These are phyloP conservation scores for Scaptomyza montana DNA, from an alignment of 1,140 invertebrate species.

Conservation along the genomic window DNA sequence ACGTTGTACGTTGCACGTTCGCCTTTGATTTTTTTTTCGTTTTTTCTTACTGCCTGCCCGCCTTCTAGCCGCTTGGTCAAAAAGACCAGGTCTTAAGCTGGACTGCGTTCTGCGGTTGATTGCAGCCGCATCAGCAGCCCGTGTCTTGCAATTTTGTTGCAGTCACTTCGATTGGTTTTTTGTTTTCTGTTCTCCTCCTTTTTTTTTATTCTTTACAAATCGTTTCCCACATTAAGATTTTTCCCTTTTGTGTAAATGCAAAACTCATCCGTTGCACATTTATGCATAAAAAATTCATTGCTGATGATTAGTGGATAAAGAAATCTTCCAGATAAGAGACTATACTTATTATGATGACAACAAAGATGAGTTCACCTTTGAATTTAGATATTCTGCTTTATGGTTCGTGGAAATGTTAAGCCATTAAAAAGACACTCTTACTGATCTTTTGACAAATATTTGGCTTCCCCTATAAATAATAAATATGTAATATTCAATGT, in stretches of 20 bases:
- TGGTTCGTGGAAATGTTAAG: neutral
- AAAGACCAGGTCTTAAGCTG: conserved; percentile 20
- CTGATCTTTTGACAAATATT: no score
- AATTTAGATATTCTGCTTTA: neutral
- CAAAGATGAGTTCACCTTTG: neutral
- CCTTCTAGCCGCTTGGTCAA: conserved; percentile 9
- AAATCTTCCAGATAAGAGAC: neutral
- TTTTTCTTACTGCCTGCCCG: neutral
- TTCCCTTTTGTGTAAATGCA: conserved; percentile 11
- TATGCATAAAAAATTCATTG: conserved; percentile 14
- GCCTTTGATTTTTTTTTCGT: conserved; percentile 11
- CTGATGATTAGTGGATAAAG: neutral
- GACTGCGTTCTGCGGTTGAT: conserved; percentile 33
- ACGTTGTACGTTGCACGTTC: conserved; percentile 18
- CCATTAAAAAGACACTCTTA: no score
- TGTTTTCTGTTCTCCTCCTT: neutral
- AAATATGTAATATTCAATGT: no score
- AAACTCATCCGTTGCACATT: conserved; percentile 18
- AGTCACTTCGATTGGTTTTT: conserved; percentile 15
- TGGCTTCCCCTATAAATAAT: no score
- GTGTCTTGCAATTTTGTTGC: conserved; percentile 39
- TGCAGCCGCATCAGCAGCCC: conserved; percentile 8
- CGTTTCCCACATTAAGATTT: conserved; percentile 48
- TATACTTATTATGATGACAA: conserved; percentile 13
- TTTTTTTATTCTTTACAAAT: conserved; percentile 15